These are phyloP conservation scores for Microtus montanus DNA, from an alignment of 2,113 vertebrate genomes.

Conservation along the genomic window DNA sequence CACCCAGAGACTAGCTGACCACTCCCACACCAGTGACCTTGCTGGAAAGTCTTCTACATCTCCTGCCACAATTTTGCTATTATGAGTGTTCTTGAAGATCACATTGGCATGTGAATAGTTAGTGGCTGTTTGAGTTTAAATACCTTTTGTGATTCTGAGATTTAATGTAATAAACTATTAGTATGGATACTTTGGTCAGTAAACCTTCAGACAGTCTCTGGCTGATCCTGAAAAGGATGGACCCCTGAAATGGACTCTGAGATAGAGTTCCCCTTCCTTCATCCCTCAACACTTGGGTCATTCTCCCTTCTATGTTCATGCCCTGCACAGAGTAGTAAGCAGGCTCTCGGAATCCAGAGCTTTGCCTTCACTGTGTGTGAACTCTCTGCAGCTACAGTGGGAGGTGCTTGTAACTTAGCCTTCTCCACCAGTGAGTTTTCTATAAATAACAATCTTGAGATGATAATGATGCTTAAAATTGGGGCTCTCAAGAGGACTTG, in stretches of 20 bases:
- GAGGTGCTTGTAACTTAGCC: neutral
- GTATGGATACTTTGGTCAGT: neutral
- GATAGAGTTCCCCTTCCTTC: neutral
- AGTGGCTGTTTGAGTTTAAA: conserved; percentile 35
- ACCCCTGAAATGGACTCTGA: neutral
- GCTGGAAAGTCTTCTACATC: neutral
- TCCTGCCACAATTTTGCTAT: neutral
- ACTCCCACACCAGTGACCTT: neutral
- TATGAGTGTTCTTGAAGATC: conserved; percentile 23
- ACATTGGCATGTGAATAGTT: conserved; percentile 22
- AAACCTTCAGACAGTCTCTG: neutral
- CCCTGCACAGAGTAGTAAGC: neutral
- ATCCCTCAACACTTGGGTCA: neutral
- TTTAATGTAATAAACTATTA: conserved; percentile 12
- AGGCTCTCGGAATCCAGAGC: neutral
- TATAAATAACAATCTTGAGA: conserved; percentile 10
- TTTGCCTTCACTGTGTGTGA: conserved; percentile 28
- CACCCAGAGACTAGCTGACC: neutral
- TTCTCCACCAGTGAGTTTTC: conserved; percentile 37
- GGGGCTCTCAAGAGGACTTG: neutral
- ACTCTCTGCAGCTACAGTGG: conserved; percentile 11
- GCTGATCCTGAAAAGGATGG: neutral
- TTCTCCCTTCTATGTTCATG: neutral
- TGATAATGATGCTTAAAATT: neutral
- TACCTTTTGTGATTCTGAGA: neutral